Evolutionary conservation across 2,888 invertebrate genomes (phyloP), one percentile per base, ranked within the genome.

Genomic region (Caradrina clavipalpis): DNA sequence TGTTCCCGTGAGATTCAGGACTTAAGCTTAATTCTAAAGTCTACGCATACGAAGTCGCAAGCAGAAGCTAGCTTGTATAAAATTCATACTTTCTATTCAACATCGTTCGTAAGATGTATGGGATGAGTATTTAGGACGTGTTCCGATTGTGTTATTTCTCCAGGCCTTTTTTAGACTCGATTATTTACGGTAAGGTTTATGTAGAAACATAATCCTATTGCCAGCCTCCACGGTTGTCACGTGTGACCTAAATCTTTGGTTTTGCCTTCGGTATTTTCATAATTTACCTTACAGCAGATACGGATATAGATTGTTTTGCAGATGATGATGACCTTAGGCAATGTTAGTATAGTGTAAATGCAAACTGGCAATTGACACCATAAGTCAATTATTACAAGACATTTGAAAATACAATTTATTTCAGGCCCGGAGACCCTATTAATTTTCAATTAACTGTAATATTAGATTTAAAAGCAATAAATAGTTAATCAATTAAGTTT

Each of bases 131-230:
- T 55, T 54, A 54, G 31, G 42, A 31, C 47, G 47, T 42, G 57
- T 53, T n/a, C 39, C 19, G 31, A 73, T 42, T 49, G 26, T 31
- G 17, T 39, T 73, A 66, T 58, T 73, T 19, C 22, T 35, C 49
- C 6, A 49, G 42, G 7, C 8, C 0, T 21, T 22, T 72, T 57
- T 49, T 35, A 50, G 49, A 19, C 13, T 58, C 35, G 13, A 22
- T 13, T 56, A 64, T 72, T 72, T 56, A 51, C n/a, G 19, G 49
- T 1, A 21, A 45, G 31, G 22, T 63, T 70, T 63, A 55, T 45
- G 17, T 50, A 17, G 17, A 35, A 63, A 22, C 10, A 31, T 49
- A 71, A 70, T 55, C 31, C 54, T 49, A 55, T 49, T 70, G 22
- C 42, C 49, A 72, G 47, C 10, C 10, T 10, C 19, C 2, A 59